Percentiles rank a stretch among this genome's conserved stretches.
Conservation (phyloP, 2,113 vertebrate genomes). For the Eulacestoma nigropectus region DNA sequence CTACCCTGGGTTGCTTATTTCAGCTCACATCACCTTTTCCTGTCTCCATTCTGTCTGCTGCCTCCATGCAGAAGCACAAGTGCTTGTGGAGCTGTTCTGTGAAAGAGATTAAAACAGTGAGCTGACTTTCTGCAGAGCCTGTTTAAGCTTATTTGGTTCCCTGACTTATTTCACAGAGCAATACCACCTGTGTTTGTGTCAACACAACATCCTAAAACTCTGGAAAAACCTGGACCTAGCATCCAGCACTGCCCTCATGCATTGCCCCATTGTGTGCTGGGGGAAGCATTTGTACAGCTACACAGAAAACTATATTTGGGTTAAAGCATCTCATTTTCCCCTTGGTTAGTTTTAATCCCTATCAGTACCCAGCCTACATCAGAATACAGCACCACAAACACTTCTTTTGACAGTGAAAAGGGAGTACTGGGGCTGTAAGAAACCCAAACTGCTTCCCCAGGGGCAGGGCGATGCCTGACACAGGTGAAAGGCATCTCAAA, state of each 20-base stretch:
- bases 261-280: neutral
- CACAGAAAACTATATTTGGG: neutral
- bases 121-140: neutral
- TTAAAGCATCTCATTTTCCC: neutral
- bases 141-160: neutral
- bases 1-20: neutral
- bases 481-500: neutral
- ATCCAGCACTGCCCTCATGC: neutral
- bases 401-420: neutral
- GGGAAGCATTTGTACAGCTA: neutral
- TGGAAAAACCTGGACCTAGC: neutral
- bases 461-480: neutral
- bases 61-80: neutral
- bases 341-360: neutral
- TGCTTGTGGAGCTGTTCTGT: neutral
- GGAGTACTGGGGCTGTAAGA: neutral
- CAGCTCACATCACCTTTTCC: neutral
- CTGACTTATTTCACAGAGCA: neutral
- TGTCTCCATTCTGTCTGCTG: neutral
- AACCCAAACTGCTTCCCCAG: neutral
- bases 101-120: neutral
- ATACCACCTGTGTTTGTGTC: neutral
- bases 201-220: neutral
- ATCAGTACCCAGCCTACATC: neutral
- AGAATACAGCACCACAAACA: neutral